phyloP scores from a whole-genome alignment of 2,797 vertebrate genomes.

The Micrastur ruficollis region DNA sequence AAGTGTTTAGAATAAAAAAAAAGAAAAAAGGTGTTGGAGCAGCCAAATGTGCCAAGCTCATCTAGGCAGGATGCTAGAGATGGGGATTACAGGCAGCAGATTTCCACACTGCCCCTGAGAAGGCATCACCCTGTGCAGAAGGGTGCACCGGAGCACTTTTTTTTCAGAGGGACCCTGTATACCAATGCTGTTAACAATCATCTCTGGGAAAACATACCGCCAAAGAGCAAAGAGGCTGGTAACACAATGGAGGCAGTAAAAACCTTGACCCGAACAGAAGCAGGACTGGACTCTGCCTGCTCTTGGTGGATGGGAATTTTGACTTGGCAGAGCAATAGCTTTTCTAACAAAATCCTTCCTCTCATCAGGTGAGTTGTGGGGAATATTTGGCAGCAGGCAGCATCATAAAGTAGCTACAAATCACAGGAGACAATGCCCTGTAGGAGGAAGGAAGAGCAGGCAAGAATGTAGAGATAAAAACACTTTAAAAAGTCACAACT shows the following conservation, averaged over 20 bases:
- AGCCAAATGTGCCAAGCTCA: neutral
- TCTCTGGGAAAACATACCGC: neutral
- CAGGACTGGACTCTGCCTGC: neutral
- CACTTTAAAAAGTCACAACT: neutral
- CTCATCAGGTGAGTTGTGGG: neutral
- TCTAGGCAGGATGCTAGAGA: neutral
- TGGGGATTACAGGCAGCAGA: accelerated
- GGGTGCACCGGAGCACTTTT: neutral
- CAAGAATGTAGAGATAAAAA: conserved; percentile 36
- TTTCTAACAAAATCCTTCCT: conserved; percentile 23
- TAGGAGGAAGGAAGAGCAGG: conserved; percentile 47
- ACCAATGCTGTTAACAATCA: neutral
- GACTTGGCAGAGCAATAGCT: neutral
- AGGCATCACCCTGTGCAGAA: neutral
- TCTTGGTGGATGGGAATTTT: conserved; percentile 7
- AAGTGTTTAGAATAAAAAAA: neutral
- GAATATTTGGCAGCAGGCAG: conserved; percentile 3
- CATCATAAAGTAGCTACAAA: conserved; percentile 17
- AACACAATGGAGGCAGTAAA: neutral
- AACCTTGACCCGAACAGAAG: neutral
- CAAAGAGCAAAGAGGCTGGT: neutral
- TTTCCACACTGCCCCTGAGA: accelerated
- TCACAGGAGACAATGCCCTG: conserved; percentile 32
- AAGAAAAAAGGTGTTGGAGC: neutral
- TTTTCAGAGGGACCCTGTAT: neutral